Evolutionary conservation across 2,797 vertebrate species (phyloP).

Genomic region (Onychomys leucogaster): DNA sequence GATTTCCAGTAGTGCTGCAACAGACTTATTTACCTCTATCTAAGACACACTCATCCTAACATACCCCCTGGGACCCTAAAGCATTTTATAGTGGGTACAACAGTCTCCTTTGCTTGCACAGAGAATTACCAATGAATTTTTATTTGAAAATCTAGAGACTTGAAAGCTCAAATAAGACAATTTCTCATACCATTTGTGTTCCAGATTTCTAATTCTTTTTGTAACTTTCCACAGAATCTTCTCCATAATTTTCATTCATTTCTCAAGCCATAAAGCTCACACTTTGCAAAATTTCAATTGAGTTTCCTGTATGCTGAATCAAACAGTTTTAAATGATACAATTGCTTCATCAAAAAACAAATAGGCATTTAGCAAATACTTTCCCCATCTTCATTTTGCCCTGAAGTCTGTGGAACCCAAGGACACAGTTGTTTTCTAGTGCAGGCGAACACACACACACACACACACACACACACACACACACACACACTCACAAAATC

Average conservation of each 20-base stretch:
- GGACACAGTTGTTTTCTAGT: conserved; percentile 52
- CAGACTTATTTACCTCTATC: not conserved
- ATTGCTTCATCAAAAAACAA: conserved; percentile 76
- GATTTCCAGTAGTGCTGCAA: not conserved
- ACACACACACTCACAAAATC: not conserved
- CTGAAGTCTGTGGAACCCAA: conserved; percentile 45
- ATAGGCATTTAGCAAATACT: conserved; percentile 53
- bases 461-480: not conserved
- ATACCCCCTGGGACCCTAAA: not conserved
- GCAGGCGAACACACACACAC: not conserved
- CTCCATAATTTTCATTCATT: conserved; percentile 77
- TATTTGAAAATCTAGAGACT: conserved; percentile 38
- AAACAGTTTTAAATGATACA: conserved; percentile 70
- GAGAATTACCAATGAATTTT: conserved; percentile 46
- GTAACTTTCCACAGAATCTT: conserved; percentile 67
- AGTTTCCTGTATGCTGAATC: conserved; percentile 70
- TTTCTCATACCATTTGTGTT: conserved; percentile 52
- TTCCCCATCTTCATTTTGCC: not conserved
- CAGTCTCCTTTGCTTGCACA: not conserved
- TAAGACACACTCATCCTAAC: conserved; percentile 5
- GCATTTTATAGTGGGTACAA: not conserved
- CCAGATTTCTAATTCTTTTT: conserved; percentile 68
- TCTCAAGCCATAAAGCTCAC: conserved; percentile 68
- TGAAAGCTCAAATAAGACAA: conserved; percentile 38
- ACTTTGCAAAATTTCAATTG: conserved; percentile 74